These are phyloP conservation scores for Mastomys natalensis DNA, from an alignment of 2,113 vertebrate species.

Conservation along the genomic window DNA sequence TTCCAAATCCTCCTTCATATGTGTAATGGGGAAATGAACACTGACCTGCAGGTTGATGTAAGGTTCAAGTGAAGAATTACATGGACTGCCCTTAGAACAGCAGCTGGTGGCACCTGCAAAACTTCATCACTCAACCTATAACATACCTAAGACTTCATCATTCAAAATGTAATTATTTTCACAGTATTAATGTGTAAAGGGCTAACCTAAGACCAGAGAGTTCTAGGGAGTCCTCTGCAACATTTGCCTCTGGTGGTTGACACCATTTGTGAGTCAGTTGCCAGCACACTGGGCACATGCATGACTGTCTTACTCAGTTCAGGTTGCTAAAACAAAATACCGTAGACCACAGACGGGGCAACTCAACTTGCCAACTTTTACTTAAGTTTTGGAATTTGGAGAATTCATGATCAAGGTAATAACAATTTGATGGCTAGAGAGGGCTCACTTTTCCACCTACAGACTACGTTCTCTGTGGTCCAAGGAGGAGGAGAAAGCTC, in stretches of 20 bases:
- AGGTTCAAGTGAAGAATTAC: neutral
- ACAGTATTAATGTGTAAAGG: neutral
- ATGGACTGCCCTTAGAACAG: neutral
- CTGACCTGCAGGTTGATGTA: neutral
- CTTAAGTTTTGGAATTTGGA: neutral
- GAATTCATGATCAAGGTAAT: neutral
- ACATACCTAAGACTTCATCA: neutral
- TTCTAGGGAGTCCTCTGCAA: neutral
- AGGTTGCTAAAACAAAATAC: neutral
- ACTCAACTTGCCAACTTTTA: neutral
- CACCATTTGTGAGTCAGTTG: neutral
- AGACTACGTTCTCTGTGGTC: neutral
- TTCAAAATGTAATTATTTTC: neutral
- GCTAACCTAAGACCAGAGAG: neutral
- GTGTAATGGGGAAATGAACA: neutral
- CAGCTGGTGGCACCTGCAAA: neutral
- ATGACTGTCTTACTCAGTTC: neutral
- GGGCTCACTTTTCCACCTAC: neutral
- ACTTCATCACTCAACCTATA: too few relatives aligned
- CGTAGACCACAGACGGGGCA: neutral
- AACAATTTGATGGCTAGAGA: neutral
- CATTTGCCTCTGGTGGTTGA: neutral
- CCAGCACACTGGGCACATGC: neutral
- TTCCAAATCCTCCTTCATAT: constrained; percentile 21
- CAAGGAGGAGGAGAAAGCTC: neutral